A percentile compares a stretch with the other conserved stretches of the same genome.
These are phyloP conservation scores for Cavia aperea DNA, from an alignment of 2,113 vertebrate species.

Conservation along the genomic window DNA sequence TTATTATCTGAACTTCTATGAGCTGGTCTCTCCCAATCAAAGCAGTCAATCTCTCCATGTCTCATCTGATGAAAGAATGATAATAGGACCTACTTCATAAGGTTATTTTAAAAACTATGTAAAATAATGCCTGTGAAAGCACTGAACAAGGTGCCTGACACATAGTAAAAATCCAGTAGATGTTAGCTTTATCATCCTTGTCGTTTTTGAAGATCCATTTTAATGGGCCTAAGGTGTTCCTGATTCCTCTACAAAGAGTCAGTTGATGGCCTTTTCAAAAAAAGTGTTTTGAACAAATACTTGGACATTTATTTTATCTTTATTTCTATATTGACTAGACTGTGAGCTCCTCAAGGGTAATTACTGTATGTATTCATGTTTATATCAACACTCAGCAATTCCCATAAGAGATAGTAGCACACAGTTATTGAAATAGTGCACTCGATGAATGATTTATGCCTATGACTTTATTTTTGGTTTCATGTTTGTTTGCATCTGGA, in stretches of 20 bases:
- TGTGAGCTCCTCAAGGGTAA: background rate
- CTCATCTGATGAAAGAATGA: conserved; percentile 16
- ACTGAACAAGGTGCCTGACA: background rate
- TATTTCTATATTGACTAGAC: conserved; percentile 6
- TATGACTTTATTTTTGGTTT: background rate
- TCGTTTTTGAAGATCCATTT: background rate
- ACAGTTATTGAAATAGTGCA: background rate
- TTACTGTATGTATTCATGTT: conserved; percentile 11
- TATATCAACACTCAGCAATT: background rate
- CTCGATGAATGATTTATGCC: background rate
- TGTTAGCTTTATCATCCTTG: background rate
- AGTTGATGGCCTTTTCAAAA: background rate
- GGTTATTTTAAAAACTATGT: background rate
- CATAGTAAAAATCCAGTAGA: background rate
- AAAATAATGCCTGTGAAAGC: background rate
- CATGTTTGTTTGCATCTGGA: background rate
- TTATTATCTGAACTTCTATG: conserved; percentile 28
- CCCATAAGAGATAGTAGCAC: background rate
- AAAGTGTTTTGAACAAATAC: background rate
- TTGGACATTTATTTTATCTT: background rate
- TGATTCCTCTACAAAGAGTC: background rate
- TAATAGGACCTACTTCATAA: background rate
- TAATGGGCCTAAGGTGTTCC: background rate
- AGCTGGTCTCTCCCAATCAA: background rate
- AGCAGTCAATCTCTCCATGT: conserved; percentile 31